Evolutionary conservation across 2,797 vertebrate species (phyloP), one percentile per base, ranked within the genome.

Genomic region (Tamandua tetradactyla): DNA sequence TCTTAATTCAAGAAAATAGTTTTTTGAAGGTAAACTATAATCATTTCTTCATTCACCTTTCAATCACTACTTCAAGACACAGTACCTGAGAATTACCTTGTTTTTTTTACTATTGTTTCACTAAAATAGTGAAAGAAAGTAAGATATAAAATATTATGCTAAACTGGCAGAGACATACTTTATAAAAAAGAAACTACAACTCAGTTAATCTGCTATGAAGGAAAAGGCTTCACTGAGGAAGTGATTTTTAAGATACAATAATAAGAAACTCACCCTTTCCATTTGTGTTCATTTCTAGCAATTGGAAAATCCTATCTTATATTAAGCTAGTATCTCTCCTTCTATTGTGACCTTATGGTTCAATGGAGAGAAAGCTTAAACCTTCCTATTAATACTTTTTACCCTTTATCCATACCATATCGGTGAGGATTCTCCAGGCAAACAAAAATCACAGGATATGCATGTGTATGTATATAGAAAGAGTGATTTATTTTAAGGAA

Each of bases 1-100:
- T 4, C 25, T 74, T 76, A 95, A 84, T 49, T 87, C 30, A 93
- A 90, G 23, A 94, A 59, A 83, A 64, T n/a, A n/a, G 52, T 61
- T 78, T 64, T 62, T 89, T 87, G 3, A 93, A 81, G 81, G 23
- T 78, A 4, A 27, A 81, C 35, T 55, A 32, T 20, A 37, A 74
- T 79, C 78, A 90, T 89, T 83, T 81, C 13, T 32, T 84, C 32
- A 44, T 32, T 13, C 0, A 64, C 13, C 2, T 5, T 57, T 76
- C 86, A 32, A n/a, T 86, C 27, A 25, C 2, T 78, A 47, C 18
- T 89, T 89, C 25, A 90, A 71, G 27, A 92, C 89, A 71, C 35
- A 83, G 7, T 75, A 62, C 1, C 3, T 68, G 62, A 83, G 32
- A 17, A 5, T 79, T 55, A 94, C 25, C 11, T 22, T 40, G 14